Evolutionary conservation across 2,888 invertebrate genomes (phyloP).

Genomic region (Rhagonycha fulva): DNA sequence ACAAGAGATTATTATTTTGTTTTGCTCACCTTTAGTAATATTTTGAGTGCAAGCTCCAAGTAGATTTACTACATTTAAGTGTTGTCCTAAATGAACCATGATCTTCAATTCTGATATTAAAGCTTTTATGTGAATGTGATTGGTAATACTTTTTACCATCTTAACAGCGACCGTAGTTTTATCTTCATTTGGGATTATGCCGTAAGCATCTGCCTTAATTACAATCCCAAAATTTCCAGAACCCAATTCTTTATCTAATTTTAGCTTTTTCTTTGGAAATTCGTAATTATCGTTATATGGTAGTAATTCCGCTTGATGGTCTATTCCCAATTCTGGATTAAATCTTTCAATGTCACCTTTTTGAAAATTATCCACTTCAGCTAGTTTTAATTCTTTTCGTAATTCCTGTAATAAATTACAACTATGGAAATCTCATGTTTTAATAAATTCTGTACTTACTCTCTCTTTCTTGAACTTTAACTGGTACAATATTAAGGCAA

Average conservation of each 20-base stretch:
- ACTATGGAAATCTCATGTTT: neutral
- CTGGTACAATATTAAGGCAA: neutral
- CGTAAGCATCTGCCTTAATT: slow-evolving; percentile 81
- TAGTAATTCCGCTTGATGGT: slow-evolving; percentile 92
- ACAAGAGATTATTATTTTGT: neutral
- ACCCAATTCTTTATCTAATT: slow-evolving; percentile 84
- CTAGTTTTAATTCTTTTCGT: slow-evolving; percentile 68
- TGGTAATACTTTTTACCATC: slow-evolving; percentile 89
- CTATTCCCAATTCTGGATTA: slow-evolving; percentile 86
- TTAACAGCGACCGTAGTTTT: slow-evolving; percentile 89
- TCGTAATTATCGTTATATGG: slow-evolving; percentile 91
- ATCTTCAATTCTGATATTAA: slow-evolving; percentile 93
- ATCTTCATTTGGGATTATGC: slow-evolving; percentile 75
- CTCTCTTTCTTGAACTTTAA: slow-evolving; percentile 40
- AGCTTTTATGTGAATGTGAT: slow-evolving; percentile 83
- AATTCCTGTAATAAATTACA: slow-evolving; percentile 54
- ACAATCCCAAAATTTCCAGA: slow-evolving; percentile 96
- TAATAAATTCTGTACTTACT: neutral
- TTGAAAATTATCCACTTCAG: slow-evolving; percentile 77
- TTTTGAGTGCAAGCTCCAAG: slow-evolving; percentile 93
- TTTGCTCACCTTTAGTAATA: slow-evolving; percentile 77
- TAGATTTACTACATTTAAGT: slow-evolving; percentile 93
- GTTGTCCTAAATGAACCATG: slow-evolving; percentile 92
- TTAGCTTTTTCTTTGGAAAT: slow-evolving; percentile 82
- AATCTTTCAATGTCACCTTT: slow-evolving; percentile 78